These are phyloP conservation scores for Himantopus leucocephalus DNA, from an alignment of 2,113 vertebrate species.

Conservation along the genomic window DNA sequence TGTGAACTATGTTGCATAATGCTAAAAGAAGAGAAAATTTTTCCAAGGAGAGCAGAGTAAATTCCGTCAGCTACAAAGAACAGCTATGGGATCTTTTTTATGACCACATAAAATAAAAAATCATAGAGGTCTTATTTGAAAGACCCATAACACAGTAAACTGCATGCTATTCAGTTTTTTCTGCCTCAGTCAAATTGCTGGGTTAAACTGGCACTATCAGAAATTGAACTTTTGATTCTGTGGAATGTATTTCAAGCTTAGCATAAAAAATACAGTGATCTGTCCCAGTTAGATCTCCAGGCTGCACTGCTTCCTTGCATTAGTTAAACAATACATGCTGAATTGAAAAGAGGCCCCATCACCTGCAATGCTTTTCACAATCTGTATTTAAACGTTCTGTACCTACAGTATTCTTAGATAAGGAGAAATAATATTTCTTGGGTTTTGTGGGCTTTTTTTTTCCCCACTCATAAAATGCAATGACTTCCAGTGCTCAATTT, in stretches of 20 bases:
- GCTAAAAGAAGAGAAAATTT: not conserved
- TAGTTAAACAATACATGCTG: not conserved
- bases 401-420: not conserved
- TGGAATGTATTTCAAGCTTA: not conserved
- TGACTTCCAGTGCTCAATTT: not conserved
- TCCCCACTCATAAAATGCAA: not conserved
- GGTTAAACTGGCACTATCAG: not conserved
- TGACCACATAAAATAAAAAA: constrained; percentile 32
- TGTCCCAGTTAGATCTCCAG: not conserved
- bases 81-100: constrained; percentile 3
- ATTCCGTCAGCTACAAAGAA: not conserved
- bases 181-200: not conserved
- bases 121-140: not conserved
- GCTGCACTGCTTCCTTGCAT: not conserved
- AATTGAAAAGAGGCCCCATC: not conserved
- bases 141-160: not conserved
- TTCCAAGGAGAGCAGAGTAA: not conserved
- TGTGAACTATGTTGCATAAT: not conserved
- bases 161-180: not conserved
- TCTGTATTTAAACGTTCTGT: not conserved
- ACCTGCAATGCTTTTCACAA: not conserved
- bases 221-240: constrained; percentile 15
- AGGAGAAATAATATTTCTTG: not conserved
- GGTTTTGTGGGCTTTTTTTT: not conserved
- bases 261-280: not conserved